Evolutionary conservation across 35 echinoderm and acorn worm genomes (phyloP).

Genomic region (Eucidaris tribuloides): DNA sequence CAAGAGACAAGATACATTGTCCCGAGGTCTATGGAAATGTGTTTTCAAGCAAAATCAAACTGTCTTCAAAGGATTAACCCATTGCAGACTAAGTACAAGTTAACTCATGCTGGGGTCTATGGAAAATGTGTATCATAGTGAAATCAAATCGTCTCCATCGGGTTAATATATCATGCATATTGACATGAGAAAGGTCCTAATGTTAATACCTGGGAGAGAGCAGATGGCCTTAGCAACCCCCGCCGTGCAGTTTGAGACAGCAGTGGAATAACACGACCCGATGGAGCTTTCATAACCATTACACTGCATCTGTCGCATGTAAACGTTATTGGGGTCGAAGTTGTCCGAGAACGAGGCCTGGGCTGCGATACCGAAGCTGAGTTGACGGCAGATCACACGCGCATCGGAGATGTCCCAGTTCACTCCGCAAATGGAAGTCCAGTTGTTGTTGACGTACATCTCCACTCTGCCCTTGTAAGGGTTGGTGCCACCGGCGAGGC

Average conservation of each 20-base stretch:
- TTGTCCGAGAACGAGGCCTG: neutral
- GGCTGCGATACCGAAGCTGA: neutral
- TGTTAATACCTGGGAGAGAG: constrained; percentile 11
- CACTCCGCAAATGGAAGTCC: neutral
- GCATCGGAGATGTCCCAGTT: neutral
- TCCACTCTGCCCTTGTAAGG: neutral
- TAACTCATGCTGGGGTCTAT: too few relatives aligned
- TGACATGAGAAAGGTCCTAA: too few relatives aligned
- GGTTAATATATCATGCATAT: too few relatives aligned
- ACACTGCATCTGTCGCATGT: neutral
- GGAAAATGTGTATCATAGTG: too few relatives aligned
- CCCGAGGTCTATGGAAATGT: too few relatives aligned
- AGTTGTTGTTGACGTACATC: neutral
- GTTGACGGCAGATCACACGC: neutral
- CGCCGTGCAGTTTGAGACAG: neutral
- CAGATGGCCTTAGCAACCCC: neutral
- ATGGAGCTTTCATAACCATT: constrained; percentile 8
- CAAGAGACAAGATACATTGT: too few relatives aligned
- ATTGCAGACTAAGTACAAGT: too few relatives aligned
- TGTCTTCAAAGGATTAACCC: too few relatives aligned
- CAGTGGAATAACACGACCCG: neutral
- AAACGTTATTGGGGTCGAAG: neutral
- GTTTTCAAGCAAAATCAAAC: too few relatives aligned
- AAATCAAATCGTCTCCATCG: too few relatives aligned
- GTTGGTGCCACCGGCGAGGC: neutral